Conservation (phyloP, 2,888 invertebrate genomes). For the Amiota minor region DNA sequence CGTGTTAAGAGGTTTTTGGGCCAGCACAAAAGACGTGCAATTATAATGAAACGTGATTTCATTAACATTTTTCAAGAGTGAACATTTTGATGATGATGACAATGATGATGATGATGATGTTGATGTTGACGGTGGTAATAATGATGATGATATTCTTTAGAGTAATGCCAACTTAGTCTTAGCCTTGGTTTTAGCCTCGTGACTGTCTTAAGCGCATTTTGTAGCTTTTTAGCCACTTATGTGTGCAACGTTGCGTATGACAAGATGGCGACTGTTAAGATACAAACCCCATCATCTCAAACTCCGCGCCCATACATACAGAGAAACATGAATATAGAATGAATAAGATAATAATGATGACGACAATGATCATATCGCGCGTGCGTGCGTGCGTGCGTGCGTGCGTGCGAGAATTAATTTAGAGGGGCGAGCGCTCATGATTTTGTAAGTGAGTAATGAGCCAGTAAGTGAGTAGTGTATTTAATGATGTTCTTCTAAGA, state of each 20-base stretch:
- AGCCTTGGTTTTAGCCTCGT: too few species aligned
- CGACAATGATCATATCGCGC: neutral
- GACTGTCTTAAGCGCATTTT: neutral
- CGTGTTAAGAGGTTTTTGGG: too few species aligned
- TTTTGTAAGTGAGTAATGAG: neutral
- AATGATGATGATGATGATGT: neutral
- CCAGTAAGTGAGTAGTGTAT: neutral
- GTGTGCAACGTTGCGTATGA: conserved; percentile 23
- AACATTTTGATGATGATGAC: neutral
- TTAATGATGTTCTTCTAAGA: neutral
- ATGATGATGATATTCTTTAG: neutral
- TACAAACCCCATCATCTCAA: neutral
- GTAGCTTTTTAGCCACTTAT: conserved; percentile 7
- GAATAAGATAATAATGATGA: neutral
- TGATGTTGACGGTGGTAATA: neutral
- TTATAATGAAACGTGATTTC: conserved; percentile 22
- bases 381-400: neutral
- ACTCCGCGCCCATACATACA: neutral
- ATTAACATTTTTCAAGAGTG: conserved; percentile 19
- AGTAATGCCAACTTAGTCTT: too few species aligned
- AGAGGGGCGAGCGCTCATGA: too few species aligned
- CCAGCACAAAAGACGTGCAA: neutral
- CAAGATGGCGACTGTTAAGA: neutral
- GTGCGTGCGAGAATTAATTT: neutral
- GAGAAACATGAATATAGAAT: neutral